Conservation (phyloP, 2,113 vertebrate genomes). For the Apistogramma diplotaenia region DNA sequence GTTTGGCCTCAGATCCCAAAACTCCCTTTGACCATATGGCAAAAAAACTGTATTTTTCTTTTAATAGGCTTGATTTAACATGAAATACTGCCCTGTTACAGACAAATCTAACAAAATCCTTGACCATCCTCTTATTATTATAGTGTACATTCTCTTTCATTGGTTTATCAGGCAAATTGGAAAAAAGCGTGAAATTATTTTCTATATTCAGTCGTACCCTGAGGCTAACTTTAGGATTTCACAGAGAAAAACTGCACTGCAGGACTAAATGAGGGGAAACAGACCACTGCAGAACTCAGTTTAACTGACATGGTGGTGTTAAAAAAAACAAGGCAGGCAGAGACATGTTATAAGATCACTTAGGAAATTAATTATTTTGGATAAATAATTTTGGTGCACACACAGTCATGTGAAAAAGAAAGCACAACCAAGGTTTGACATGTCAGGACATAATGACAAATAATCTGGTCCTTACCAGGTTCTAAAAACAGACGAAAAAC, state of each 20-base stretch:
- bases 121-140: not conserved
- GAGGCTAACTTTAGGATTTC: not conserved
- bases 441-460: too few species aligned
- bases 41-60: not conserved
- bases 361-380: not conserved
- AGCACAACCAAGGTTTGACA: not conserved
- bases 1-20: slow-evolving; percentile 4
- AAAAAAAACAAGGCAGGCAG: not conserved
- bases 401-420: not conserved
- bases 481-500: not conserved
- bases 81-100: not conserved
- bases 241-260: not conserved
- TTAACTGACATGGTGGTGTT: not conserved
- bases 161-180: not conserved
- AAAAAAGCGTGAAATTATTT: not conserved
- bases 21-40: slow-evolving; percentile 9
- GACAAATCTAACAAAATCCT: not conserved
- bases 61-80: slow-evolving; percentile 12
- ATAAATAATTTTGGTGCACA: not conserved
- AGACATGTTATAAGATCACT: not conserved
- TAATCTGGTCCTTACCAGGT: not conserved
- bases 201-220: not conserved
- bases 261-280: not conserved
- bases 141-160: not conserved
- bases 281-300: not conserved